These are phyloP conservation scores for Pammene aurita DNA, from an alignment of 2,888 invertebrate species.

Conservation along the genomic window DNA sequence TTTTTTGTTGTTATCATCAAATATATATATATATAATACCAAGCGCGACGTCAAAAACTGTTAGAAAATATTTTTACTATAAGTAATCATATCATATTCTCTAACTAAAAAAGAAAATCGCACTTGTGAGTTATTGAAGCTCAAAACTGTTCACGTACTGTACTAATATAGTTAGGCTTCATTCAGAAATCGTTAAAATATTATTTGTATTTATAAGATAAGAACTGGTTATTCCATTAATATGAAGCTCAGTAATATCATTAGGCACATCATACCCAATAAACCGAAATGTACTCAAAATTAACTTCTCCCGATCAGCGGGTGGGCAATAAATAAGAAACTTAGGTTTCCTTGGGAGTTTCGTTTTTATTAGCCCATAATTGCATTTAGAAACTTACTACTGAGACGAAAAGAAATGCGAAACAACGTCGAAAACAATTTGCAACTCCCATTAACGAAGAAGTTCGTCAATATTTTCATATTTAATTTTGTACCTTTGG, in stretches of 20 bases:
- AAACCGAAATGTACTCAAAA: constrained; percentile 33
- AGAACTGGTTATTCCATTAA: neutral
- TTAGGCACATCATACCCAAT: constrained; percentile 19
- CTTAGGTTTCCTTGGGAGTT: constrained; percentile 44
- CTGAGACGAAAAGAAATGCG: constrained; percentile 54
- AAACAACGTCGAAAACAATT: constrained; percentile 65
- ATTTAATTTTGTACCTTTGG: constrained; percentile 54
- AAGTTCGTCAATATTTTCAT: constrained; percentile 69
- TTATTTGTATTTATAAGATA: too few relatives aligned
- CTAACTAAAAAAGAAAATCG: too few relatives aligned
- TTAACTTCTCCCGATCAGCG: constrained; percentile 41
- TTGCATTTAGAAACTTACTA: constrained; percentile 52
- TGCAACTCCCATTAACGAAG: constrained; percentile 63
- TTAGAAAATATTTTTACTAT: too few relatives aligned
- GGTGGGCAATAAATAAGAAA: constrained; percentile 45
- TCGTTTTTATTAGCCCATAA: constrained; percentile 51
- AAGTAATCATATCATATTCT: too few relatives aligned
- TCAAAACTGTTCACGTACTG: too few relatives aligned
- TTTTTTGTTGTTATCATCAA: too few relatives aligned
- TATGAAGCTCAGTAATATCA: neutral
- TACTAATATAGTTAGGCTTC: too few relatives aligned
- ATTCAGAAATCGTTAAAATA: too few relatives aligned
- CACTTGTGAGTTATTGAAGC: too few relatives aligned
- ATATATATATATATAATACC: too few relatives aligned
- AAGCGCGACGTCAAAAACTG: too few relatives aligned